Evolutionary conservation across 2,888 invertebrate genomes (phyloP).

Genomic region (Rotaria socialis): DNA sequence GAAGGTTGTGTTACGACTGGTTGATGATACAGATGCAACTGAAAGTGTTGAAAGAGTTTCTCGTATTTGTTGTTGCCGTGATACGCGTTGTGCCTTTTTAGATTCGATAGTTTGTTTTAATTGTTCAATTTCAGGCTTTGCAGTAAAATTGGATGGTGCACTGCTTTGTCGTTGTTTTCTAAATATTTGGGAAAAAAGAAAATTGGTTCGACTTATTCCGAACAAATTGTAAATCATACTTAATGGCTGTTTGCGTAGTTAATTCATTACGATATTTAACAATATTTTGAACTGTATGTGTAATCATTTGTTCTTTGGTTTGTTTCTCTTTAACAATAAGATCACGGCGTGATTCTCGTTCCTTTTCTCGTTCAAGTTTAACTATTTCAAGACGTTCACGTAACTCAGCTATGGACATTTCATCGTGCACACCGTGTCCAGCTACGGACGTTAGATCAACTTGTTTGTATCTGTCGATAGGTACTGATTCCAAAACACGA

Average conservation of each 20-base stretch:
- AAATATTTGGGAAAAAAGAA: neutral
- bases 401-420: conserved; percentile 60
- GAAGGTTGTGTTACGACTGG: neutral
- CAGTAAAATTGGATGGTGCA: neutral
- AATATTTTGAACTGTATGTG: conserved; percentile 36
- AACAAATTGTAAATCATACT: neutral
- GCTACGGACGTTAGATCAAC: conserved; percentile 56
- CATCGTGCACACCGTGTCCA: conserved; percentile 56
- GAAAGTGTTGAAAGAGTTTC: neutral
- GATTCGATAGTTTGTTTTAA: conserved; percentile 4
- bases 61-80: neutral
- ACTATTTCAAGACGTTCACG: conserved; percentile 54
- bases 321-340: conserved; percentile 56
- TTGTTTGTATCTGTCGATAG: conserved; percentile 54
- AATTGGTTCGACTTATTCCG: neutral
- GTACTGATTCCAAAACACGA: conserved; percentile 57
- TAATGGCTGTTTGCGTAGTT: neutral
- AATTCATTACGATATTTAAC: conserved; percentile 42
- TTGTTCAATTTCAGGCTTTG: conserved; percentile 3
- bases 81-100: neutral
- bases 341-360: conserved; percentile 55
- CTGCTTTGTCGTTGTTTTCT: conserved; percentile 4
- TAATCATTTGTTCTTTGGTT: conserved; percentile 49
- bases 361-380: conserved; percentile 52
- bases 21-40: neutral